Evolutionary conservation across 2,888 invertebrate species (phyloP).

Genomic region (Eucera pruinosa): DNA sequence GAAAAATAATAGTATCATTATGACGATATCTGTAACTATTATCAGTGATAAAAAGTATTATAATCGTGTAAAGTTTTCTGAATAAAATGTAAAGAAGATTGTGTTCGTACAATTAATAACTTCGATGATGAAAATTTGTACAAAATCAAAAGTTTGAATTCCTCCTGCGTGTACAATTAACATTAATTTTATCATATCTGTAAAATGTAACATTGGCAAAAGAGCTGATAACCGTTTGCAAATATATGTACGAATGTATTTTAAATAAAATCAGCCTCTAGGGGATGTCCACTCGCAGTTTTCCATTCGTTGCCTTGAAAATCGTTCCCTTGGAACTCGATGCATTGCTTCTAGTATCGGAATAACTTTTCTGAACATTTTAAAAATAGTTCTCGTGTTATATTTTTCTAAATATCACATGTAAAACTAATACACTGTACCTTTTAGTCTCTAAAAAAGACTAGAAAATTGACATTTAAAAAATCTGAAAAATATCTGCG

Average conservation of each 20-base stretch:
- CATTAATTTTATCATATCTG: background rate
- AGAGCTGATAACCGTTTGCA: constrained; percentile 12
- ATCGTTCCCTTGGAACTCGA: constrained; percentile 4
- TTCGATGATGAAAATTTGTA: no score
- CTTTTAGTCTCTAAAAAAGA: no score
- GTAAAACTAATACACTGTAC: background rate
- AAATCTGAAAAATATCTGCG: no score
- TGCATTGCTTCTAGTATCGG: background rate
- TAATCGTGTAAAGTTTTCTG: no score
- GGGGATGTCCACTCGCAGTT: background rate
- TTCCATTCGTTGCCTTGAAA: constrained; percentile 14
- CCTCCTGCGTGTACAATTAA: background rate
- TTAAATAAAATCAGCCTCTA: constrained; percentile 12
- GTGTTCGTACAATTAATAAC: no score
- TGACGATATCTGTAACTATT: no score
- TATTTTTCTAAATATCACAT: background rate
- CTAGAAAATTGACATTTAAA: no score
- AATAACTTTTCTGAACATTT: background rate
- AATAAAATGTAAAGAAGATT: no score
- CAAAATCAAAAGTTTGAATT: background rate
- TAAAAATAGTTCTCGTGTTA: background rate
- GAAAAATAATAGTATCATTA: no score
- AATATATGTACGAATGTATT: background rate
- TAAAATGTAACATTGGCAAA: background rate
- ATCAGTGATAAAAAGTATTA: no score